These are phyloP conservation scores for Acridotheres tristis DNA, from an alignment of 2,797 vertebrate genomes.

Conservation along the genomic window DNA sequence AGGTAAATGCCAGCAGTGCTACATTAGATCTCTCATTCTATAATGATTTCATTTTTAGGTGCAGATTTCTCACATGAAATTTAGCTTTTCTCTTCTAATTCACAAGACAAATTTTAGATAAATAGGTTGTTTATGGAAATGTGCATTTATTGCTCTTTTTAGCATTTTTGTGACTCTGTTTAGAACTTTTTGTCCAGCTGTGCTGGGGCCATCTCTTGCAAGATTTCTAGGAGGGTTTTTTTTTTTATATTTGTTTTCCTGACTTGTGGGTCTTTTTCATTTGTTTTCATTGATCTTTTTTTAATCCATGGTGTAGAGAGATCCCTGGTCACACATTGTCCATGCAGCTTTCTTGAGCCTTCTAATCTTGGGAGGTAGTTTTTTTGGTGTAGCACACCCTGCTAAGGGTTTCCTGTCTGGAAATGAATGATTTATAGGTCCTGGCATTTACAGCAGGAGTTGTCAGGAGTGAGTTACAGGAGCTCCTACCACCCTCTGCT, in stretches of 20 bases:
- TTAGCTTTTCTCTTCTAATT: neutral
- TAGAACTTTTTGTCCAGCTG: neutral
- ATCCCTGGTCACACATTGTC: neutral
- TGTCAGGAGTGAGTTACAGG: neutral
- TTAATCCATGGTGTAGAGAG: neutral
- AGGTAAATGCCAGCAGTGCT: neutral
- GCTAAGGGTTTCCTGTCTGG: neutral
- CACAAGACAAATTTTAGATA: neutral
- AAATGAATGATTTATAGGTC: neutral
- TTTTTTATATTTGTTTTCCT: neutral
- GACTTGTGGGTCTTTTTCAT: neutral
- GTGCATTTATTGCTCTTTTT: neutral
- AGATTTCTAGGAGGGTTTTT: neutral
- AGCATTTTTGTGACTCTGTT: neutral
- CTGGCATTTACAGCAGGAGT: neutral
- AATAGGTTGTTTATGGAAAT: neutral
- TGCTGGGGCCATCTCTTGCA: neutral
- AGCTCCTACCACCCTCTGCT: neutral
- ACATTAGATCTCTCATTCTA: neutral
- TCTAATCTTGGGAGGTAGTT: neutral
- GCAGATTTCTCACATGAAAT: neutral
- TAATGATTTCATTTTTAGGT: neutral
- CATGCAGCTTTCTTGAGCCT: neutral
- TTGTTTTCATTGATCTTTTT: neutral
- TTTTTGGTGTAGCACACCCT: neutral